Evolutionary conservation across 2,888 invertebrate species (phyloP).

Genomic region (Papilio demoleus): DNA sequence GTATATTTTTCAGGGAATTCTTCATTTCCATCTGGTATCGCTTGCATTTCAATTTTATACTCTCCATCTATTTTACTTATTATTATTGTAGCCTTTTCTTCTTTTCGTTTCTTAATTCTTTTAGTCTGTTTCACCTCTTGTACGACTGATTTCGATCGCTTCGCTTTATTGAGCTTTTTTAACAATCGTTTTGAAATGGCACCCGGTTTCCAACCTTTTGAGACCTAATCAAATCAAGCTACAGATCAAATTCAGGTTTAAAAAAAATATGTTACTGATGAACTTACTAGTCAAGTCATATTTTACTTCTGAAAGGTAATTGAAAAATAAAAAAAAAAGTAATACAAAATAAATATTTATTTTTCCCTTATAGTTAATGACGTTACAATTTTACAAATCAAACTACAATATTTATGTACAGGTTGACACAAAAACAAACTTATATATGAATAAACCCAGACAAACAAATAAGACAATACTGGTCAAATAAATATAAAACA

Average conservation of each 20-base stretch:
- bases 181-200: slow-evolving; percentile 70
- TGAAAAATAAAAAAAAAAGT: slow-evolving; percentile 39
- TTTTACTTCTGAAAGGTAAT: slow-evolving; percentile 31
- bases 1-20: slow-evolving; percentile 49
- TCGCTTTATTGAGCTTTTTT: slow-evolving; percentile 61
- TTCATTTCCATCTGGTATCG: slow-evolving; percentile 48
- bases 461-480: neutral
- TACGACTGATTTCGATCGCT: slow-evolving; percentile 49
- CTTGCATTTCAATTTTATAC: slow-evolving; percentile 69
- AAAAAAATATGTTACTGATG: slow-evolving; percentile 46
- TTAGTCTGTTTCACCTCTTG: slow-evolving; percentile 51
- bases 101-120: slow-evolving; percentile 57
- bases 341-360: slow-evolving; percentile 50
- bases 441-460: slow-evolving; percentile 37
- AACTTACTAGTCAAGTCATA: slow-evolving; percentile 45
- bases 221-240: slow-evolving; percentile 52
- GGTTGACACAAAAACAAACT: slow-evolving; percentile 51
- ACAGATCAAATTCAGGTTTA: slow-evolving; percentile 39
- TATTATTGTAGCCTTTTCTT: slow-evolving; percentile 65
- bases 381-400: slow-evolving; percentile 71
- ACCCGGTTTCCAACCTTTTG: slow-evolving; percentile 73
- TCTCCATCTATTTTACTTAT: slow-evolving; percentile 67
- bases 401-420: slow-evolving; percentile 48
- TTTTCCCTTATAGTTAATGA: slow-evolving; percentile 59
- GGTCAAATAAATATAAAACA: slow-evolving; percentile 1